These are phyloP conservation scores for Phortica variegata DNA, from an alignment of 1,140 invertebrate species.

Conservation along the genomic window DNA sequence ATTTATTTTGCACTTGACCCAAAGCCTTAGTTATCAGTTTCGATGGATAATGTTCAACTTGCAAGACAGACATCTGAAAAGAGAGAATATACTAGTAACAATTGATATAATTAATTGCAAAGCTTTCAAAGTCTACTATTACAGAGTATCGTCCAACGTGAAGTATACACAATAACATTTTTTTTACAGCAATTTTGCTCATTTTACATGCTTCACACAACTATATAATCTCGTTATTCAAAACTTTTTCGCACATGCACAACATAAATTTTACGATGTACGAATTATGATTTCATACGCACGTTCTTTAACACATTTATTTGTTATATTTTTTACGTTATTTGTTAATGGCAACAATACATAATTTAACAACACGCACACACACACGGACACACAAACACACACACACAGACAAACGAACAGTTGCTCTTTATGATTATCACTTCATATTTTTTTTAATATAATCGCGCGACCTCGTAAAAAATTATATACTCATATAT, in stretches of 20 bases:
- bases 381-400: slow-evolving; percentile 31
- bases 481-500: too few relatives aligned
- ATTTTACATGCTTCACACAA: slow-evolving; percentile 31
- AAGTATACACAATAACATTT: too few relatives aligned
- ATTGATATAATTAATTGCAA: too few relatives aligned
- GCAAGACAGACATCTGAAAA: slow-evolving; percentile 36
- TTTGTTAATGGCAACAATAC: slow-evolving; percentile 23
- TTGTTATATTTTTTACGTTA: too few relatives aligned
- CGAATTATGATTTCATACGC: slow-evolving; percentile 51
- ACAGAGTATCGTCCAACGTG: too few relatives aligned
- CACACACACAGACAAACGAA: too few relatives aligned
- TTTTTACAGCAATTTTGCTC: slow-evolving; percentile 1
- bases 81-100: neutral
- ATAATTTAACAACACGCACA: slow-evolving; percentile 50
- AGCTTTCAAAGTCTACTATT: too few relatives aligned
- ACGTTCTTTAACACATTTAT: slow-evolving; percentile 22
- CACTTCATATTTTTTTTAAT: slow-evolving; percentile 47
- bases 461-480: slow-evolving; percentile 37
- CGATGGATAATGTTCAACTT: slow-evolving; percentile 50
- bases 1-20: slow-evolving; percentile 26
- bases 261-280: slow-evolving; percentile 48
- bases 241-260: slow-evolving; percentile 29
- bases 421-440: too few relatives aligned
- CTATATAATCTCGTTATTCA: slow-evolving; percentile 54
- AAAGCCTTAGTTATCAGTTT: slow-evolving; percentile 42